Percentiles rank a stretch among this genome's conserved stretches.
Evolutionary conservation across 2,888 invertebrate species (phyloP).

Genomic region (Macaria liturata): DNA sequence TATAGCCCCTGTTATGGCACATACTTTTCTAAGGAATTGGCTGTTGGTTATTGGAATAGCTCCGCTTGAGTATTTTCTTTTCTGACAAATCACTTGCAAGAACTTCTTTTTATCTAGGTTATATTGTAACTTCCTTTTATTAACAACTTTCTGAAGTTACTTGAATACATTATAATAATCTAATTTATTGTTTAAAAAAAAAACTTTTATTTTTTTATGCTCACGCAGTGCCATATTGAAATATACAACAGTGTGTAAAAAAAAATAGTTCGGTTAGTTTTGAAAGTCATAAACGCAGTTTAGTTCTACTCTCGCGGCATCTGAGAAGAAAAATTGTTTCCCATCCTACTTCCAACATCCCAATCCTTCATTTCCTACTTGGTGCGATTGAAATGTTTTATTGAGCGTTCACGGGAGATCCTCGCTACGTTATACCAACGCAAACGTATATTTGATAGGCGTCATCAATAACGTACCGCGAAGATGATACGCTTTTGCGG

Average conservation of each 20-base stretch:
- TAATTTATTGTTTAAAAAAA: neutral
- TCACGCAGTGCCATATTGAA: neutral
- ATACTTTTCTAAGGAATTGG: conserved; percentile 29
- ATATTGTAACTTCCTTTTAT: conserved; percentile 23
- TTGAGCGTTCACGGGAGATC: conserved; percentile 64
- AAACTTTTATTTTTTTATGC: neutral
- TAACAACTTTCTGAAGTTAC: conserved; percentile 15
- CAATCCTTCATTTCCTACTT: conserved; percentile 73
- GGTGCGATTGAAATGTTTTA: conserved; percentile 77
- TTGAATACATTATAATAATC: conserved; percentile 12
- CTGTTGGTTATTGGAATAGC: conserved; percentile 29
- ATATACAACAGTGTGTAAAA: conserved; percentile 10
- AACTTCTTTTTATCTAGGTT: conserved; percentile 27
- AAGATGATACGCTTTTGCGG: conserved; percentile 74
- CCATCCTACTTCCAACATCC: conserved; percentile 62
- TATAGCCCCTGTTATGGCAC: conserved; percentile 33
- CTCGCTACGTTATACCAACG: conserved; percentile 47
- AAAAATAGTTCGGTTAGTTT: no score
- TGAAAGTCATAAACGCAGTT: conserved; percentile 41
- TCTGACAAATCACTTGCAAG: conserved; percentile 26
- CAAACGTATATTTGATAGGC: conserved; percentile 81
- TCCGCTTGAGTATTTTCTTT: conserved; percentile 27
- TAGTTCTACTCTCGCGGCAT: conserved; percentile 42
- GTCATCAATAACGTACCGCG: conserved; percentile 79
- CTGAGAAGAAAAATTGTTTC: conserved; percentile 48